phyloP scores from a whole-genome alignment of 2,797 vertebrate genomes.

The Echiichthys vipera region DNA sequence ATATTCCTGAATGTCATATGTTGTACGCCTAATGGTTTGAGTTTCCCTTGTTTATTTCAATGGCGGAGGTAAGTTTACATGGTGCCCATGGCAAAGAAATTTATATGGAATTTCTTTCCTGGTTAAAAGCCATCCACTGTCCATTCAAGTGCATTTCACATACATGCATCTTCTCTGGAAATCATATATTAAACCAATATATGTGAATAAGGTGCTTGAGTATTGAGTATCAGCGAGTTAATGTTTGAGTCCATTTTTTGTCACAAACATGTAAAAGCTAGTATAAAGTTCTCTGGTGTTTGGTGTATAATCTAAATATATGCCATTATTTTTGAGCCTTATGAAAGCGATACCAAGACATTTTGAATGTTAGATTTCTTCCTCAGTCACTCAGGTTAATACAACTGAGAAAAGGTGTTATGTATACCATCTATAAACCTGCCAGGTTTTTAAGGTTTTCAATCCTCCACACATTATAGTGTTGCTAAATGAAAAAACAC shows the following conservation, averaged over 20 bases:
- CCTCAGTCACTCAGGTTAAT: slow-evolving; percentile 10
- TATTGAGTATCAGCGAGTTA: slow-evolving; percentile 17
- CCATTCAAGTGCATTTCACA: slow-evolving; percentile 49
- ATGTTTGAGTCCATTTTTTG: slow-evolving; percentile 24
- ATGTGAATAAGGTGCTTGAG: slow-evolving; percentile 65
- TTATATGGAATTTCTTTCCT: slow-evolving; percentile 74
- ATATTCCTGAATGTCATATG: slow-evolving; percentile 36
- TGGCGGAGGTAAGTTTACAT: slow-evolving; percentile 74
- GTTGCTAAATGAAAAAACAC: slow-evolving; percentile 7
- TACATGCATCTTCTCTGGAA: slow-evolving; percentile 49
- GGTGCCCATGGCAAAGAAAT: slow-evolving; percentile 73
- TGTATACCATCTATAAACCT: slow-evolving; percentile 2
- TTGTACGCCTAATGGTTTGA: slow-evolving; percentile 29
- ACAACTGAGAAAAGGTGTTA: background rate
- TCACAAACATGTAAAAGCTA: slow-evolving; percentile 35
- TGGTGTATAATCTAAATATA: slow-evolving; percentile 34
- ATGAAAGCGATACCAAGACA: slow-evolving; percentile 44
- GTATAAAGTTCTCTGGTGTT: slow-evolving; percentile 36
- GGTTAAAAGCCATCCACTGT: slow-evolving; percentile 38
- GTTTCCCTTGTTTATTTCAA: slow-evolving; percentile 26
- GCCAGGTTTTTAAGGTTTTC: slow-evolving; percentile 9
- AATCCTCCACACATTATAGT: slow-evolving; percentile 9
- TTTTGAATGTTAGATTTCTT: slow-evolving; percentile 47
- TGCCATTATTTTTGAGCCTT: slow-evolving; percentile 6
- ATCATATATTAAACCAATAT: slow-evolving; percentile 83